phyloP scores from a whole-genome alignment of 2,888 invertebrate species.

The Ichneumoninae sp. region DNA sequence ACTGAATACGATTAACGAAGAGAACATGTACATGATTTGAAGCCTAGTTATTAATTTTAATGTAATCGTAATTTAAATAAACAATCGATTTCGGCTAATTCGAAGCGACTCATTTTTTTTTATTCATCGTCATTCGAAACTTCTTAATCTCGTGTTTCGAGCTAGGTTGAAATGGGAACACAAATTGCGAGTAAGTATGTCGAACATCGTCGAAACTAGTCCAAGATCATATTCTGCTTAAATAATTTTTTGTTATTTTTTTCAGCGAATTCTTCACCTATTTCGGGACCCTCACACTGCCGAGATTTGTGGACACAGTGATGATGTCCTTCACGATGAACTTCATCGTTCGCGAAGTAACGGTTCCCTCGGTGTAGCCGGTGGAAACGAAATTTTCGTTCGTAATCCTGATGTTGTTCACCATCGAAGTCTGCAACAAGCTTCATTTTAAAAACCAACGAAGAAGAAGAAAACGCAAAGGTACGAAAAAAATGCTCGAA shows the following conservation, averaged over 20 bases:
- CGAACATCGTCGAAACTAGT: background rate
- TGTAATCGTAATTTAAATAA: slow-evolving; percentile 78
- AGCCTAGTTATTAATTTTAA: slow-evolving; percentile 68
- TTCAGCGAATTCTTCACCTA: background rate
- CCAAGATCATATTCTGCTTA: background rate
- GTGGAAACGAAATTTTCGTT: slow-evolving; percentile 69
- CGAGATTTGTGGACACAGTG: slow-evolving; percentile 50
- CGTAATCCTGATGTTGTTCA: slow-evolving; percentile 66
- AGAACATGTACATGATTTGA: slow-evolving; percentile 60
- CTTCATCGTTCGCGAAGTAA: slow-evolving; percentile 44
- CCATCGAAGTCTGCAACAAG: slow-evolving; percentile 67
- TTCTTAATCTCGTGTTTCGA: background rate
- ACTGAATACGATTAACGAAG: slow-evolving; percentile 36
- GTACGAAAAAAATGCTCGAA: background rate
- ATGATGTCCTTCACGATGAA: slow-evolving; percentile 47
- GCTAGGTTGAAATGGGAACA: background rate
- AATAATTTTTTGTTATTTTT: background rate
- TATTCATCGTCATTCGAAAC: background rate
- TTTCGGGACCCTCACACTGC: slow-evolving; percentile 48
- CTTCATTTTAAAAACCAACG: background rate
- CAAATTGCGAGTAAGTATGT: background rate
- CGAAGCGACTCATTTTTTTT: background rate
- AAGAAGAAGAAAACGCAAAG: background rate
- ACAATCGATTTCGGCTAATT: slow-evolving; percentile 63
- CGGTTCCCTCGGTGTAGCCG: slow-evolving; percentile 46